These are phyloP conservation scores for Semnopithecus entellus DNA, from an alignment of 2,113 vertebrate species.

Conservation along the genomic window DNA sequence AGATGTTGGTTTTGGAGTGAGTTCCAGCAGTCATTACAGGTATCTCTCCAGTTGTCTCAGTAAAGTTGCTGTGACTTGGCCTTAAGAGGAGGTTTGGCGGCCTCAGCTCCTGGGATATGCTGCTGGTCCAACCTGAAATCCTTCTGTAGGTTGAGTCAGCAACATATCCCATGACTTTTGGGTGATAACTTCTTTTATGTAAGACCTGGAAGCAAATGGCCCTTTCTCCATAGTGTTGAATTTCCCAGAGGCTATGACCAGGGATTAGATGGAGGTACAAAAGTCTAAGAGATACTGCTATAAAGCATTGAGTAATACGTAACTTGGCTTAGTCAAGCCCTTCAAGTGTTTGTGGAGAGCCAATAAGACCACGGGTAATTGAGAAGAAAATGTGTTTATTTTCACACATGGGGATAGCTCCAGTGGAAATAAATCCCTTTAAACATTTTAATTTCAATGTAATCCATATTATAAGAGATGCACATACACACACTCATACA, in stretches of 20 bases:
- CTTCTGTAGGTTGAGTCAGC: conserved; percentile 52
- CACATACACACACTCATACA: not conserved
- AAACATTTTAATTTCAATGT: conserved; percentile 53
- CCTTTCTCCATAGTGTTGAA: conserved; percentile 27
- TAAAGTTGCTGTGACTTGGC: conserved; percentile 32
- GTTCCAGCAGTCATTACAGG: not conserved
- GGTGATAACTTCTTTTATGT: conserved; percentile 54
- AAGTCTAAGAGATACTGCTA: not conserved
- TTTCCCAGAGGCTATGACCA: conserved; percentile 52
- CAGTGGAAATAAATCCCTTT: conserved; percentile 17
- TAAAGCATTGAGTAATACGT: not conserved
- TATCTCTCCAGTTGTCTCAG: not conserved
- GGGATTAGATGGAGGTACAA: conserved; percentile 18
- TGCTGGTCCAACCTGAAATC: conserved; percentile 63
- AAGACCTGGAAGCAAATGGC: conserved; percentile 44
- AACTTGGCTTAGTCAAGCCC: conserved; percentile 41
- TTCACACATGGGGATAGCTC: conserved; percentile 32
- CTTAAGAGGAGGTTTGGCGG: not conserved
- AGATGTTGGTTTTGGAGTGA: conserved; percentile 49
- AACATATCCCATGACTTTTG: conserved; percentile 60
- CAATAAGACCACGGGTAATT: conserved; percentile 34
- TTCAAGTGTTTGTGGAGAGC: conserved; percentile 35
- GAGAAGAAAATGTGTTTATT: conserved; percentile 57
- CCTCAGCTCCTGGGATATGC: not conserved
- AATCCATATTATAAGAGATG: not conserved